Conservation (phyloP, 2,113 vertebrate genomes). For the Sturnira hondurensis region DNA sequence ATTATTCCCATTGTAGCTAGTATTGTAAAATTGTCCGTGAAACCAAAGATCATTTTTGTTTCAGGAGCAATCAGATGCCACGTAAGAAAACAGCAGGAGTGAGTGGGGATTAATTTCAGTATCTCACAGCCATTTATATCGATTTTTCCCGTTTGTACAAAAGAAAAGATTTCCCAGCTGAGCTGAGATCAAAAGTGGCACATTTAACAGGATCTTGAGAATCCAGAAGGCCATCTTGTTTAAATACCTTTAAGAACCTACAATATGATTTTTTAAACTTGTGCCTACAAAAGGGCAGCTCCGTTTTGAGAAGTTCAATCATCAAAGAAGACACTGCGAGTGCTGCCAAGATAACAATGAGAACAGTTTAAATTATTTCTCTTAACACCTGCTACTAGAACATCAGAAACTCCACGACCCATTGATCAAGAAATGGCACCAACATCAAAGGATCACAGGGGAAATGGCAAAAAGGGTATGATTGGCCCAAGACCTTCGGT, state of each 20-base stretch:
- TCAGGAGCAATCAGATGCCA: not conserved
- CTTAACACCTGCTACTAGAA: not conserved
- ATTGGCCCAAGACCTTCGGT: not conserved
- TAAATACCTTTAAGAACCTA: conserved; percentile 52
- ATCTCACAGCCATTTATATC: conserved; percentile 44
- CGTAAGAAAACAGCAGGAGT: conserved; percentile 16
- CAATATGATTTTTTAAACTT: conserved; percentile 39
- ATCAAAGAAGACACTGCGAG: not conserved
- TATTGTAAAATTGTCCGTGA: conserved; percentile 2
- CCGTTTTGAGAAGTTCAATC: not conserved
- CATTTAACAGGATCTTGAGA: conserved; percentile 54
- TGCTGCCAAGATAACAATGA: not conserved
- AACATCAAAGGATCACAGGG: not conserved
- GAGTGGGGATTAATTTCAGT: conserved; percentile 37
- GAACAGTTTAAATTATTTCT: not conserved
- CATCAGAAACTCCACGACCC: not conserved
- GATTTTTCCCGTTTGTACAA: conserved; percentile 59
- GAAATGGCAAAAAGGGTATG: not conserved
- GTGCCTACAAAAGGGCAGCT: not conserved
- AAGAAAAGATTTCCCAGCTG: conserved; percentile 67
- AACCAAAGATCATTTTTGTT: conserved; percentile 30
- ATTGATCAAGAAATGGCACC: not conserved
- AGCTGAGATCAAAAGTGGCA: conserved; percentile 50
- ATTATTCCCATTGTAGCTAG: conserved; percentile 1
- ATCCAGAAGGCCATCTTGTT: conserved; percentile 45